Evolutionary conservation across 1,140 invertebrate genomes (phyloP).

Genomic region (Plutomurus gul): DNA sequence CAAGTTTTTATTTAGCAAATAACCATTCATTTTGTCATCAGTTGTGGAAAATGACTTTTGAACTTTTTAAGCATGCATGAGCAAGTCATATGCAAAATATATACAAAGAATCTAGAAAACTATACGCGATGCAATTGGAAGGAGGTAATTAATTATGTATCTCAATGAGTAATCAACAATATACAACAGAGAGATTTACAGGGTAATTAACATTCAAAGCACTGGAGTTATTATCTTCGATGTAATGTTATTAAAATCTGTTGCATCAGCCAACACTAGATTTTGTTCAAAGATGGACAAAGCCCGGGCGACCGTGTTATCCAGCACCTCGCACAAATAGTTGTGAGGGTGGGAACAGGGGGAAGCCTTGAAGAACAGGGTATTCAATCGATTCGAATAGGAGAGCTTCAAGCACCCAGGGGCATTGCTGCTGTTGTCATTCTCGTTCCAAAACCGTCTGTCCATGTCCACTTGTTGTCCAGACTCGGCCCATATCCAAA

Average conservation of each 20-base stretch:
- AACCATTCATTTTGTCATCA: too few species aligned
- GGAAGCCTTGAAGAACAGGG: constrained; percentile 48
- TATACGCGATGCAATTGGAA: too few species aligned
- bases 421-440: constrained; percentile 51
- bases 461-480: constrained; percentile 52
- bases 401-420: constrained; percentile 53
- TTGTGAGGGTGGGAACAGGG: constrained; percentile 51
- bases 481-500: constrained; percentile 54
- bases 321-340: constrained; percentile 48
- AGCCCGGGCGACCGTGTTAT: constrained; percentile 50
- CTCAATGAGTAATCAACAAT: too few species aligned
- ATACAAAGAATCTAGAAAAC: too few species aligned
- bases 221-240: too few species aligned
- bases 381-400: constrained; percentile 44
- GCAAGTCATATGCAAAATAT: too few species aligned
- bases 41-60: too few species aligned
- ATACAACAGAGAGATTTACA: too few species aligned
- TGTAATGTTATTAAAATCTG: neutral
- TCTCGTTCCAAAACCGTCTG: constrained; percentile 53
- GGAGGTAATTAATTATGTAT: too few species aligned
- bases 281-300: constrained; percentile 46
- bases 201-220: too few species aligned
- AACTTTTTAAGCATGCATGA: too few species aligned
- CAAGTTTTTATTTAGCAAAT: too few species aligned
- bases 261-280: neutral